Percentiles rank a stretch among this genome's conserved stretches.
These are phyloP conservation scores for Diogma glabrata DNA, from an alignment of 2,888 invertebrate genomes.

Conservation along the genomic window DNA sequence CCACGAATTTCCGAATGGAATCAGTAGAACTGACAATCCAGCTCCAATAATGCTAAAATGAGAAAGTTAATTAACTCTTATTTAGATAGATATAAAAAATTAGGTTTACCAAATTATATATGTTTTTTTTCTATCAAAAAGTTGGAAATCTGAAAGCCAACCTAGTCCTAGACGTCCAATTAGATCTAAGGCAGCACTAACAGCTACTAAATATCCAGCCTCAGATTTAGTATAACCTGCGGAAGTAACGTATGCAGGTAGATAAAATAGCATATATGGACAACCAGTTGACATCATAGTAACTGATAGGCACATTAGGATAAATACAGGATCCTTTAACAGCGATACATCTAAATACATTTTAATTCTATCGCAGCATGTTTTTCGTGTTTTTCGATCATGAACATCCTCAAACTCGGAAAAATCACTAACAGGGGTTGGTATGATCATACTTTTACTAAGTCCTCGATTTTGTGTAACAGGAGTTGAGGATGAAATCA, in stretches of 20 bases:
- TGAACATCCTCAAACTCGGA: constrained; percentile 24
- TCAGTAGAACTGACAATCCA: constrained; percentile 52
- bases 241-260: constrained; percentile 61
- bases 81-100: constrained; percentile 8
- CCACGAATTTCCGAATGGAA: constrained; percentile 54
- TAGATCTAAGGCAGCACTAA: constrained; percentile 60
- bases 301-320: constrained; percentile 58
- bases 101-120: constrained; percentile 51
- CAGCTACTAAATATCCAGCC: constrained; percentile 57
- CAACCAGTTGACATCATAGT: constrained; percentile 66
- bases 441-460: constrained; percentile 38
- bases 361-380: constrained; percentile 25
- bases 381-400: constrained; percentile 15
- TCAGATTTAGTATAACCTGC: constrained; percentile 42
- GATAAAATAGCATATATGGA: constrained; percentile 61
- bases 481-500: constrained; percentile 6
- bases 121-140: constrained; percentile 58
- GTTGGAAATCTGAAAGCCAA: constrained; percentile 58
- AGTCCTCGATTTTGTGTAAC: constrained; percentile 32
- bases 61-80: background rate
- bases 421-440: constrained; percentile 35
- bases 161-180: constrained; percentile 60
- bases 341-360: constrained; percentile 58
- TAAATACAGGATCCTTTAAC: constrained; percentile 54
- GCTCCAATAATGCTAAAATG: constrained; percentile 52